phyloP scores from a whole-genome alignment of 2,888 invertebrate species.

The Netelia melanura region DNA sequence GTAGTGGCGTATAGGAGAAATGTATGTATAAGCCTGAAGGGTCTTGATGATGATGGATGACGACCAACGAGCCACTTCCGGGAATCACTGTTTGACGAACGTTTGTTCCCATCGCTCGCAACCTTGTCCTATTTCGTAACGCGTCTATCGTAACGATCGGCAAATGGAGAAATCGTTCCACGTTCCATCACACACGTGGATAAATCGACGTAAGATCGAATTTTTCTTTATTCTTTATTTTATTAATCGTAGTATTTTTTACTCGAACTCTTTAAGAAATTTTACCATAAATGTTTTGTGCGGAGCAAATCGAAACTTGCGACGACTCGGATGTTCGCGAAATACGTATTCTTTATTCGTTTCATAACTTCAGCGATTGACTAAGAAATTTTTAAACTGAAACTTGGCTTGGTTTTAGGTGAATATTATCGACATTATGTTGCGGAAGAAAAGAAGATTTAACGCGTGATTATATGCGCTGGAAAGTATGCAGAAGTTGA shows the following conservation, averaged over 20 bases:
- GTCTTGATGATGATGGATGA: constrained; percentile 83
- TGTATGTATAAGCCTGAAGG: constrained; percentile 72
- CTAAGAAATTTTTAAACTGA: background rate
- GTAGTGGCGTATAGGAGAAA: constrained; percentile 70
- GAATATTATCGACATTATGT: background rate
- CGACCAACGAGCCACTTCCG: constrained; percentile 82
- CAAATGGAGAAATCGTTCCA: constrained; percentile 12
- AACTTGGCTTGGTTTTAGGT: background rate
- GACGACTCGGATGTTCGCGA: background rate
- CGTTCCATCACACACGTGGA: constrained; percentile 1
- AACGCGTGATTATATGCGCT: background rate
- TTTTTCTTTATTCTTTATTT: background rate
- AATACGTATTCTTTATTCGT: background rate
- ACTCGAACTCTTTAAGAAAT: background rate
- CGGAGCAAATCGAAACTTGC: background rate
- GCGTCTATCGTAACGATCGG: constrained; percentile 30
- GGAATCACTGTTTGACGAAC: constrained; percentile 79
- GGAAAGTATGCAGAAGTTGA: too few species aligned
- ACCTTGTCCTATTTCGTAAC: constrained; percentile 80
- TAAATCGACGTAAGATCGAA: background rate
- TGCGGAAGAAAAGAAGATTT: background rate
- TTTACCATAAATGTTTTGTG: background rate
- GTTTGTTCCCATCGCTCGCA: constrained; percentile 77
- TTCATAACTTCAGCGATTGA: background rate
- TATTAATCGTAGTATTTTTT: background rate